Conservation (phyloP, 2,797 vertebrate genomes). For the Enteromius trimaculatus region DNA sequence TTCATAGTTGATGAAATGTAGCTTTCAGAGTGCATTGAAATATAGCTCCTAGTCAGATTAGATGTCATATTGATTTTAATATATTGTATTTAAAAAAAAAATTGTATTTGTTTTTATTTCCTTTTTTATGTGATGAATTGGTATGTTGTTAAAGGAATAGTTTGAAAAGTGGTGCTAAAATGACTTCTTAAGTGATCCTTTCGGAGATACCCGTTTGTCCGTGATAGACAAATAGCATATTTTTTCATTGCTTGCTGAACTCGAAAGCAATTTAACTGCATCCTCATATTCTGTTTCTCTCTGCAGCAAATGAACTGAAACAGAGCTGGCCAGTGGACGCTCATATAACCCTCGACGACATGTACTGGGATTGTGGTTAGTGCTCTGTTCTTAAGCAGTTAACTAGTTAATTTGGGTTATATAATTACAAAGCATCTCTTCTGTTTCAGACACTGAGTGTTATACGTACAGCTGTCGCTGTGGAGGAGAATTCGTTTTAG, state of each 20-base stretch:
- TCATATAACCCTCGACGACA: conserved; percentile 82
- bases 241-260: background rate
- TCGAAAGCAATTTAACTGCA: background rate
- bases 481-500: conserved; percentile 70
- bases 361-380: conserved; percentile 87
- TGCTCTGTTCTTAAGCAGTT: background rate
- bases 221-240: background rate
- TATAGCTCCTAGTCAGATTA: background rate
- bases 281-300: conserved; percentile 4
- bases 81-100: background rate
- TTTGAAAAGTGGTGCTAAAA: background rate
- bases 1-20: background rate
- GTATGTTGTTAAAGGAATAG: background rate
- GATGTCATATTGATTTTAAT: background rate
- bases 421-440: conserved; percentile 15
- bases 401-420: background rate
- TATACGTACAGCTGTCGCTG: conserved; percentile 75
- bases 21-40: background rate
- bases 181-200: background rate
- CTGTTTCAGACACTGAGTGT: conserved; percentile 66
- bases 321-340: conserved; percentile 86
- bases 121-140: background rate
- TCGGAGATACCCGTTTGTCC: background rate
- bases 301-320: conserved; percentile 82
- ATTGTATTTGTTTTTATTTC: too few species aligned